Evolutionary conservation across 2,888 invertebrate genomes (phyloP).

Genomic region (Ceratothoa steindachneri): DNA sequence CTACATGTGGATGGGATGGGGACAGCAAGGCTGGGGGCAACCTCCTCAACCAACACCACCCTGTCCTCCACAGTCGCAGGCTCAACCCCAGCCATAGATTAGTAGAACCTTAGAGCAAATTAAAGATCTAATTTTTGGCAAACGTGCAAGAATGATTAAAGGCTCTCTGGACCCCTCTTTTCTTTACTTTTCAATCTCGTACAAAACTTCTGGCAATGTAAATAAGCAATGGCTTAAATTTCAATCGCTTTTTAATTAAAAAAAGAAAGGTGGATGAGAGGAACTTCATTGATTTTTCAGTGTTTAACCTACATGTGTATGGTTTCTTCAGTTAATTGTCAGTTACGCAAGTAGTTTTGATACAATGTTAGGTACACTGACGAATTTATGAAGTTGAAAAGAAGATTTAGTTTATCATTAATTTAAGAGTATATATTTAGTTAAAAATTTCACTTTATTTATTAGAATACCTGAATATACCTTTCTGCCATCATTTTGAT

Average conservation of each 20-base stretch:
- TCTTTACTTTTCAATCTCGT: background rate
- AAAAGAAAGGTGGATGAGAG: background rate
- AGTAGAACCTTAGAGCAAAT: background rate
- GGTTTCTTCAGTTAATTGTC: background rate
- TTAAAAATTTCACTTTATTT: background rate
- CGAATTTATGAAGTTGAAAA: background rate
- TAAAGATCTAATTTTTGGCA: background rate
- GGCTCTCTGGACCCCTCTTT: background rate
- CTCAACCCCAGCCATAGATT: background rate
- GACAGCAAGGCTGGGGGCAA: background rate
- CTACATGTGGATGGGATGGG: conserved; percentile 45
- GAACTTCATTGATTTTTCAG: background rate
- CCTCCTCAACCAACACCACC: background rate
- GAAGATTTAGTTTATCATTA: background rate
- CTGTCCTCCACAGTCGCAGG: background rate
- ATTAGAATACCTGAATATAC: background rate
- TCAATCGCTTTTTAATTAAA: background rate
- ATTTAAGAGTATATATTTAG: background rate
- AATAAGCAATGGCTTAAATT: background rate
- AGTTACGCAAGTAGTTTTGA: background rate
- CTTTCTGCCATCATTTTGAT: background rate
- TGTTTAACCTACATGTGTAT: background rate
- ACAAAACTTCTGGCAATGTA: background rate
- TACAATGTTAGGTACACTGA: background rate
- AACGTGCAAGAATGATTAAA: background rate